A percentile compares a stretch with the other conserved stretches of the same genome.
These are phyloP conservation scores for Stichodactyla mertensii DNA, from an alignment of 64 coral and sea anemone genomes.

Conservation along the genomic window DNA sequence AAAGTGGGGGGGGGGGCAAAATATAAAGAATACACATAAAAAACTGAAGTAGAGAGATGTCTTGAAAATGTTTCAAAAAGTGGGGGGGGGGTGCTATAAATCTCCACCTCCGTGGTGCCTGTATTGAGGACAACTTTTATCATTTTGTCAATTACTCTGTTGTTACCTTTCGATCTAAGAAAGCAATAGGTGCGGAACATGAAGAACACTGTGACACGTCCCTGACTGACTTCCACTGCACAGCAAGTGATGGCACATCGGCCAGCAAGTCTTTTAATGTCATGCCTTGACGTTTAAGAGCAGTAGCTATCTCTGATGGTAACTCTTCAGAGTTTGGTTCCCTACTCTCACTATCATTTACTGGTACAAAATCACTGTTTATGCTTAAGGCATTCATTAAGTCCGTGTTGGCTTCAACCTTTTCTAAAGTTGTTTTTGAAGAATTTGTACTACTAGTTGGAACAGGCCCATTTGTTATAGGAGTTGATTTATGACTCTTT, in stretches of 20 bases:
- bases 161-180: slow-evolving; percentile 86
- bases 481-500: background rate
- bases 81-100: too few relatives aligned
- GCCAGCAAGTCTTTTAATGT: slow-evolving; percentile 66
- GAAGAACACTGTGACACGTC: slow-evolving; percentile 86
- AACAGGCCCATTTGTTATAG: background rate
- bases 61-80: too few relatives aligned
- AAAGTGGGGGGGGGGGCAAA: too few relatives aligned
- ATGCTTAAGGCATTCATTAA: background rate
- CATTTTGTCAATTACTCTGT: too few relatives aligned
- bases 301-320: slow-evolving; percentile 41
- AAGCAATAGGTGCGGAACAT: slow-evolving; percentile 84
- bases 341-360: background rate
- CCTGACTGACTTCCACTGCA: slow-evolving; percentile 84
- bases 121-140: too few relatives aligned
- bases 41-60: too few relatives aligned
- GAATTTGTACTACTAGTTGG: background rate
- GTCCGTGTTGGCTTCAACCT: background rate
- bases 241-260: slow-evolving; percentile 63
- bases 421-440: background rate
- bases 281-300: slow-evolving; percentile 76
- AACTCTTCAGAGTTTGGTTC: background rate
- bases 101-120: too few relatives aligned
- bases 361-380: background rate
- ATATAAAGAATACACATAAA: too few relatives aligned